These are phyloP conservation scores for Strigops habroptila DNA, from an alignment of 2,113 vertebrate species.

Conservation along the genomic window DNA sequence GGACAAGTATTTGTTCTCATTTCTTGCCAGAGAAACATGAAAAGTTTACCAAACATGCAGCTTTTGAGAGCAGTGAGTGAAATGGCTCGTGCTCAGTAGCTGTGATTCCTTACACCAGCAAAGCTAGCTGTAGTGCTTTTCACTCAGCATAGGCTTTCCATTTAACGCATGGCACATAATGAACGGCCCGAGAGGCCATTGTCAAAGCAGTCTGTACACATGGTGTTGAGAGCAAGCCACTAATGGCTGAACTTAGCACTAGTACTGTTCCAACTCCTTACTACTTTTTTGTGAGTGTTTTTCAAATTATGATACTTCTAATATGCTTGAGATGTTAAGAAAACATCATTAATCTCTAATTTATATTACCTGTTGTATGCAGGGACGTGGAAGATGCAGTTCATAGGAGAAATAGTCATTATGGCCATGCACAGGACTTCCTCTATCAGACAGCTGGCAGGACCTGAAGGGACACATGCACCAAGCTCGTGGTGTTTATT, in stretches of 20 bases:
- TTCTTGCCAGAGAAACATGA: neutral
- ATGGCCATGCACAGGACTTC: conserved; percentile 77
- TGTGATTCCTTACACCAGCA: neutral
- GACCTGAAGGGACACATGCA: conserved; percentile 88
- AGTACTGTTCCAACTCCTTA: neutral
- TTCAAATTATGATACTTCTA: neutral
- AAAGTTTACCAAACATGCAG: neutral
- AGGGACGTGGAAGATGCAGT: conserved; percentile 87
- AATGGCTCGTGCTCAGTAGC: neutral
- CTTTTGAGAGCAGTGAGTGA: neutral
- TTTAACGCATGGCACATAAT: neutral
- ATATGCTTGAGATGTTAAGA: neutral
- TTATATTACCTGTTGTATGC: conserved; percentile 69
- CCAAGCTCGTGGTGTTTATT: conserved; percentile 85
- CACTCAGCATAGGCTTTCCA: neutral
- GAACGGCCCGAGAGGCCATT: neutral
- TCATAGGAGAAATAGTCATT: conserved; percentile 88
- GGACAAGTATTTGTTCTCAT: neutral
- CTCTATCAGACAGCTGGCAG: conserved; percentile 88
- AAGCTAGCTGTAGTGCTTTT: neutral
- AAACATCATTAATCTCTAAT: neutral
- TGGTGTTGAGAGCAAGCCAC: neutral
- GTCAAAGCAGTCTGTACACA: neutral
- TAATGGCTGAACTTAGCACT: neutral
- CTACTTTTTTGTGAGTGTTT: neutral